Conservation (phyloP, 1,140 invertebrate species). For the Drosophila nasuta region DNA sequence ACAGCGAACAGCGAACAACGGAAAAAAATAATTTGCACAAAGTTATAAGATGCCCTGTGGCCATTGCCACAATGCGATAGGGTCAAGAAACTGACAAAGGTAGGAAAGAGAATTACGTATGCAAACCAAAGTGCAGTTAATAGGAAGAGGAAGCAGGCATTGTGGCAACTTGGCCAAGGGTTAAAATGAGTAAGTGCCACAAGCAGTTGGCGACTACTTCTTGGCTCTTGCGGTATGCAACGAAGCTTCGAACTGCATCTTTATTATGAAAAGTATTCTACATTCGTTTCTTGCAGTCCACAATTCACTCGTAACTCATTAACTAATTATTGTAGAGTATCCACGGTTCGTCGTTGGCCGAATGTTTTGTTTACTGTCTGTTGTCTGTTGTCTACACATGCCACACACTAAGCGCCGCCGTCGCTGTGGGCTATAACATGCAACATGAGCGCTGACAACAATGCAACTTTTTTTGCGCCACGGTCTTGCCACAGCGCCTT, state of each 20-base stretch:
- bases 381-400: slow-evolving; percentile 17
- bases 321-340: slow-evolving; percentile 48
- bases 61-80: slow-evolving; percentile 3
- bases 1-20: slow-evolving; percentile 2
- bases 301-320: not conserved
- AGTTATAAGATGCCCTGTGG: slow-evolving; percentile 60
- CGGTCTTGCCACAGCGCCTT: slow-evolving; percentile 3
- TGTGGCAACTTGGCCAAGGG: not conserved
- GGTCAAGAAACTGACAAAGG: slow-evolving; percentile 56
- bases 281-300: not conserved
- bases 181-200: slow-evolving; percentile 26
- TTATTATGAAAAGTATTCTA: too few species aligned
- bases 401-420: slow-evolving; percentile 70
- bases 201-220: not conserved
- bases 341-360: slow-evolving; percentile 41
- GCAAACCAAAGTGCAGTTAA: not conserved
- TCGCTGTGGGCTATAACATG: slow-evolving; percentile 37
- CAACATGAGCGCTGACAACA: slow-evolving; percentile 78
- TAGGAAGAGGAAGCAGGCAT: not conserved
- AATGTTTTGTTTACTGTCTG: not conserved
- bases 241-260: too few species aligned
- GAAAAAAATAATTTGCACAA: slow-evolving; percentile 65
- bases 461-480: slow-evolving; percentile 65
- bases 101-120: slow-evolving; percentile 11
- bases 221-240: not conserved